Evolutionary conservation across 2,113 vertebrate genomes (phyloP), one percentile per base, ranked within the genome.

Genomic region (Fregata magnificens): DNA sequence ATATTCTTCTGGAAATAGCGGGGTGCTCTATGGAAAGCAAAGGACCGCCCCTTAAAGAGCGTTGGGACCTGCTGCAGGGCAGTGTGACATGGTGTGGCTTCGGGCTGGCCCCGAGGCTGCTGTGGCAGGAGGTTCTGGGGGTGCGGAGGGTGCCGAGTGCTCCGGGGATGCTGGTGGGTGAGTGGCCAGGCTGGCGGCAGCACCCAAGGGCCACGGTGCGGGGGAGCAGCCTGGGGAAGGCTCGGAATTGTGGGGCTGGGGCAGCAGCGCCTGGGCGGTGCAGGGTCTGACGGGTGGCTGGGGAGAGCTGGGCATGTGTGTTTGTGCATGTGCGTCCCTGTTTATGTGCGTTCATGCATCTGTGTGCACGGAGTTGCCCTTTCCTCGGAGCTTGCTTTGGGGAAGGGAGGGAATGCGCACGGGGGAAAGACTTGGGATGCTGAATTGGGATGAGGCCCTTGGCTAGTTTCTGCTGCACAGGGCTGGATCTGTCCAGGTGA

Each of bases 191-290:
- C 56, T 86, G 44, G 74, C 1, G 6, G 79, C 47, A 71, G 86
- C 66, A 28, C 28, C 73, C 17, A 3, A 18, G 67, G 73, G 70
- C 29, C 11, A 5, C 0, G 1, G 69, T 0, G 3, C 0, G 0
- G 70, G 40, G 16, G 42, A 56, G 59, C 49, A 45, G 69, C 14
- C 40, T 56, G 25, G 20, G 78, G 17, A 59, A 22, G 16, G 58
- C 31, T 71, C 0, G 0, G 77, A 34, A 40, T 44, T 44, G 49
- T 22, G 32, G 28, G 71, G 34, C 49, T 4, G 34, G 42, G 42
- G 40, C 47, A 42, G 77, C 28, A 20, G 49, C 3, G 4, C 34
- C 20, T 8, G 69, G 19, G 72, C 32, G 18, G 61, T 5, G 40
- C 9, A 4, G 50, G 34, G 34, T n/a, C 15, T 28, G 25, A 9